Evolutionary conservation across 2,113 vertebrate species (phyloP).

Genomic region (Ammospiza nelsoni): DNA sequence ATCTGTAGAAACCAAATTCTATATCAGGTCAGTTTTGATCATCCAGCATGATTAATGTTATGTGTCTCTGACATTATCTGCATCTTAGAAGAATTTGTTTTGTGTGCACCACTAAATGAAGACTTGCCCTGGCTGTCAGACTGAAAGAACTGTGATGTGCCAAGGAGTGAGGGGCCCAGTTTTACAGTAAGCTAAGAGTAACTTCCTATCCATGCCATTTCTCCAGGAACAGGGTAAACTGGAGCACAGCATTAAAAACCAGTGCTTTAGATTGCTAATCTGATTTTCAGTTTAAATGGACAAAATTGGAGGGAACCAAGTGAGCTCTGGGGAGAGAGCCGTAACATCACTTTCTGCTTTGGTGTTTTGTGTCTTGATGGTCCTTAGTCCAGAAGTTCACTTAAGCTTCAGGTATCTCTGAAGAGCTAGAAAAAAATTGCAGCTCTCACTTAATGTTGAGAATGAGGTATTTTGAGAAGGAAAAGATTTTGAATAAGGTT

Average conservation of each 20-base stretch:
- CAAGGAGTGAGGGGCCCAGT: not conserved
- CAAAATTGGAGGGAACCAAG: not conserved
- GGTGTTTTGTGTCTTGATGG: not conserved
- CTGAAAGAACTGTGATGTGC: rapidly evolving
- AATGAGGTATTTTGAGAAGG: not conserved
- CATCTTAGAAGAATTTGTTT: not conserved
- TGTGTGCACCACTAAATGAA: not conserved
- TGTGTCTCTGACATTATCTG: not conserved
- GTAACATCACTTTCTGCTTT: not conserved
- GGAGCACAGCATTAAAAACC: not conserved
- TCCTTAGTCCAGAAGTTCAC: not conserved
- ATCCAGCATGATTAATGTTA: not conserved
- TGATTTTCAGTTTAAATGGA: not conserved
- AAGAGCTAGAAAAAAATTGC: not conserved
- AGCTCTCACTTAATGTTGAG: not conserved
- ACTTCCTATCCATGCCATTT: not conserved
- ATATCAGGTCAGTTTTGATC: not conserved
- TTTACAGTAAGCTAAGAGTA: not conserved
- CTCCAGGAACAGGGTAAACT: not conserved
- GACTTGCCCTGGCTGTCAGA: not conserved
- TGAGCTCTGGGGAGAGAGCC: not conserved
- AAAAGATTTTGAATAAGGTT: not conserved
- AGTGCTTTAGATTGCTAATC: not conserved
- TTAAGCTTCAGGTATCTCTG: not conserved
- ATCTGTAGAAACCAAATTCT: not conserved